Percentiles rank a stretch among this genome's conserved stretches.
phyloP scores from a whole-genome alignment of 1,140 invertebrate genomes.

The Plutomurus gul region DNA sequence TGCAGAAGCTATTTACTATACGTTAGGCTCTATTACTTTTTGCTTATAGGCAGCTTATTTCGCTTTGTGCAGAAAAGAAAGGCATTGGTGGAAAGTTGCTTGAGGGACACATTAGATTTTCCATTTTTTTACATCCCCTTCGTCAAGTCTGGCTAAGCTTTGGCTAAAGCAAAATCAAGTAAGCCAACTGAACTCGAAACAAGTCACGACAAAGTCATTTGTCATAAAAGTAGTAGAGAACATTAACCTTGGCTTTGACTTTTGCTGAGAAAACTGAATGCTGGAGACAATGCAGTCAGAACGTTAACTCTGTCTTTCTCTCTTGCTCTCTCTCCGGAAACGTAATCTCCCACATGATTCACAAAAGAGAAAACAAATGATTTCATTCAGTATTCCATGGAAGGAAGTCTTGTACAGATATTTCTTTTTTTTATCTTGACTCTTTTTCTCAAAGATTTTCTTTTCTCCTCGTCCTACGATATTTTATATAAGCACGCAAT shows the following conservation, averaged over 20 bases:
- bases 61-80: too few species aligned
- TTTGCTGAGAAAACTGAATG: neutral
- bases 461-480: too few species aligned
- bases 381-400: conserved; percentile 2
- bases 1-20: too few species aligned
- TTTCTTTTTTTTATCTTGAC: conserved; percentile 14
- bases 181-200: neutral
- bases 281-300: neutral
- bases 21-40: too few species aligned
- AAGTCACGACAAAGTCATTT: conserved; percentile 11
- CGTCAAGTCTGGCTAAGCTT: too few species aligned
- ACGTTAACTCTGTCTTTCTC: neutral
- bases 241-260: conserved; percentile 28
- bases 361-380: conserved; percentile 23
- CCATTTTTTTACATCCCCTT: too few species aligned
- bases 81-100: too few species aligned
- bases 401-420: neutral
- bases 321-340: too few species aligned
- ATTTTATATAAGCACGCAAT: too few species aligned
- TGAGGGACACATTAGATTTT: too few species aligned
- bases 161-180: too few species aligned
- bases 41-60: too few species aligned
- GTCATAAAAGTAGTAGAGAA: conserved; percentile 1
- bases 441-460: neutral
- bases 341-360: conserved; percentile 13